Conservation (phyloP, 2,797 vertebrate genomes). For the Gallinago solitaria region DNA sequence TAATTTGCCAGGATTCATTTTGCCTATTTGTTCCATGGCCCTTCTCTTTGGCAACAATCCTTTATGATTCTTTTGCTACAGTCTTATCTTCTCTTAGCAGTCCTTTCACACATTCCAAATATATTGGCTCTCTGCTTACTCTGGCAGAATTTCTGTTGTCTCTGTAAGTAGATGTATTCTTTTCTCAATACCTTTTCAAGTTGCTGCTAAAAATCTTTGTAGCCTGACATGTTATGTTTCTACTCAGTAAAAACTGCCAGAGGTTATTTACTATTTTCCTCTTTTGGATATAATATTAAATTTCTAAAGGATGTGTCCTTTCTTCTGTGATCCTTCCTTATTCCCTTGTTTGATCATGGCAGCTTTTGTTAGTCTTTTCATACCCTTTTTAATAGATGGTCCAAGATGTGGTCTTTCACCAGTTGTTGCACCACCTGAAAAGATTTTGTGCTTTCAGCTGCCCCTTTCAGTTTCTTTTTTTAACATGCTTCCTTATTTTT, state of each 20-base stretch:
- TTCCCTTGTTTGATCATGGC: not conserved
- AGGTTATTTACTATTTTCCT: not conserved
- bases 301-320: not conserved
- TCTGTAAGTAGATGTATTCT: not conserved
- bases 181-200: not conserved
- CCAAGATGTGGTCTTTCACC: not conserved
- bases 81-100: not conserved
- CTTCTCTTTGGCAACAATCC: not conserved
- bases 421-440: not conserved
- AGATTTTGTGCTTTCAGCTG: not conserved
- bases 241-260: not conserved
- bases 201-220: not conserved
- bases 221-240: not conserved
- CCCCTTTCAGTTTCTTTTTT: not conserved
- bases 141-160: not conserved
- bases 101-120: not conserved
- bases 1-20: not conserved
- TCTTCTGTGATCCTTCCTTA: not conserved
- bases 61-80: not conserved
- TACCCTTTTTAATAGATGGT: not conserved
- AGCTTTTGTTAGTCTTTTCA: not conserved
- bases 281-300: not conserved
- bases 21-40: not conserved
- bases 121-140: not conserved
- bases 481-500: not conserved